A percentile compares a stretch with the other conserved stretches of the same genome.
phyloP scores from a whole-genome alignment of 2,888 invertebrate genomes.

The Drosophila quinaria region DNA sequence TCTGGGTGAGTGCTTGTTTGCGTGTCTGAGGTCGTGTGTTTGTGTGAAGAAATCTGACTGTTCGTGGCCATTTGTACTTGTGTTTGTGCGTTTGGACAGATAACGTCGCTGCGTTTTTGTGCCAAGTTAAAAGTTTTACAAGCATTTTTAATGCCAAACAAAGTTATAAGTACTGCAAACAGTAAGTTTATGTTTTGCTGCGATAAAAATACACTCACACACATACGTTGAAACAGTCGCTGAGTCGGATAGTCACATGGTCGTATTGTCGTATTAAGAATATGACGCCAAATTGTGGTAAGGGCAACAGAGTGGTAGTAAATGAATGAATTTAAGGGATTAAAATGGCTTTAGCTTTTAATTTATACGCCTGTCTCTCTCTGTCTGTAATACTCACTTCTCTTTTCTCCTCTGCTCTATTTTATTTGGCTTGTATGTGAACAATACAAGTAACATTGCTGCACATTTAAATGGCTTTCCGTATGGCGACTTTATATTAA shows the following conservation, averaged over 20 bases:
- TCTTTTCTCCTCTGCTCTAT: conserved; percentile 3
- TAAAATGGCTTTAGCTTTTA: conserved; percentile 81
- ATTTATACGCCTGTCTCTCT: conserved; percentile 64
- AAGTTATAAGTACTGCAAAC: conserved; percentile 78
- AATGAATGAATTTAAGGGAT: conserved; percentile 79
- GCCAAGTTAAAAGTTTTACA: conserved; percentile 77
- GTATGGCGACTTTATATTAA: conserved; percentile 43
- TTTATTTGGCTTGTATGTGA: conserved; percentile 8
- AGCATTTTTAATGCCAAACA: conserved; percentile 79
- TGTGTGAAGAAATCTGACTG: conserved; percentile 16
- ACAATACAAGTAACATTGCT: conserved; percentile 23
- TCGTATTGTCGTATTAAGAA: conserved; percentile 32
- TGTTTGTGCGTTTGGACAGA: conserved; percentile 55
- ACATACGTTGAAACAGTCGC: conserved; percentile 18
- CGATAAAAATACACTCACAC: conserved; percentile 67
- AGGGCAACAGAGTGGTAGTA: conserved; percentile 34
- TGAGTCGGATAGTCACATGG: conserved; percentile 15
- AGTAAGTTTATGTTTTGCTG: conserved; percentile 74
- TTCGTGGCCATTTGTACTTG: conserved; percentile 14
- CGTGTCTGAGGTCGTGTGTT: conserved; percentile 22
- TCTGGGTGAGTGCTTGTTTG: conserved; percentile 11
- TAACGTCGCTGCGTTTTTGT: conserved; percentile 64
- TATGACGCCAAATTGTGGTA: conserved; percentile 37
- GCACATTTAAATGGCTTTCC: conserved; percentile 22
- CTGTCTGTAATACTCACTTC: conserved; percentile 4